Evolutionary conservation across 2,797 vertebrate genomes (phyloP), one percentile per base, ranked within the genome.

Genomic region (Danio albolineatus): DNA sequence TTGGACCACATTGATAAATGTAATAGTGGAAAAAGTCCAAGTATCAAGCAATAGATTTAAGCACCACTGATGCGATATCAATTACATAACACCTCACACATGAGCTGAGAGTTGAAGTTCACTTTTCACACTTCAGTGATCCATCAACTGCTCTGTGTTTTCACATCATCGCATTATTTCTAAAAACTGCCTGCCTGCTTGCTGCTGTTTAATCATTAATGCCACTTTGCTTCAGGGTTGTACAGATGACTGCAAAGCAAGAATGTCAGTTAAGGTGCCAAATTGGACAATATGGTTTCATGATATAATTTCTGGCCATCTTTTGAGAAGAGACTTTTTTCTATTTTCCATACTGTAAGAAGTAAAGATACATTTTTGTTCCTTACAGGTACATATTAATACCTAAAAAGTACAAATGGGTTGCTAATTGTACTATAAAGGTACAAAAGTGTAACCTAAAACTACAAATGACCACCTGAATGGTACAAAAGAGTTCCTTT

Each of bases 81-180:
- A 61, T 78, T 78, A 78, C 43, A 62, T 4, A 60, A 69, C 61
- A 56, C 39, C 48, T 54, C 28, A 62, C 65, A 53, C 38, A 69
- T 73, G 51, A 76, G 65, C 28, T 19, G 60, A 48, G 66, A 79
- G 49, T 78, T 64, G 39, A 65, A 56, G 69, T 72, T 73, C 49
- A 48, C 49, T 67, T 60, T 44, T 60, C 36, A 69, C 73, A 70
- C 65, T 51, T 69, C 53, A 60, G 19, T 53, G 48, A 13, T 76
- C 54, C 48, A 43, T 76, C 5, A 59, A 54, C 48, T 69, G 59
- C 48, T 49, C 43, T 57, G 12, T 73, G 77, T 4, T 65, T 72
- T 72, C 46, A 44, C 60, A 54, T 65, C 60, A 56, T 28, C 16
- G 1, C 44, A 4, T 60, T 72, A 36, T 43, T 10, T 13, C 67